Conservation (phyloP, 2,113 vertebrate species). For the Antidorcas marsupialis region DNA sequence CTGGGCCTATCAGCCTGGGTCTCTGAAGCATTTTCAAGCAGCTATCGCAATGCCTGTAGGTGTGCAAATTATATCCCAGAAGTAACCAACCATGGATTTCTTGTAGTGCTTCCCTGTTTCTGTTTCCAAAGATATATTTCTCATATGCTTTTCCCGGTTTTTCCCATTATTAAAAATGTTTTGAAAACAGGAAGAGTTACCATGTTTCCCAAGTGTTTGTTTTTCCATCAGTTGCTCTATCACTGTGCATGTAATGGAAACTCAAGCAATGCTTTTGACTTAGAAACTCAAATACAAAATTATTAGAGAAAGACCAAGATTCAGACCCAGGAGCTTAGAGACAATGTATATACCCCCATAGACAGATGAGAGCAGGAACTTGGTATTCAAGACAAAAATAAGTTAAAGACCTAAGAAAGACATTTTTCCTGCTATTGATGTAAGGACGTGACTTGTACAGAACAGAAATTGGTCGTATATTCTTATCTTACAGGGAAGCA, state of each 20-base stretch:
- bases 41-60: accelerated
- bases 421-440: background rate
- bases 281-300: background rate
- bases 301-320: background rate
- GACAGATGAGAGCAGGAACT: background rate
- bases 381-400: background rate
- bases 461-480: background rate
- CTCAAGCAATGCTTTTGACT: background rate
- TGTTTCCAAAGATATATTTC: background rate
- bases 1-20: too few species aligned
- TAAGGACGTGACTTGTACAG: background rate
- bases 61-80: background rate
- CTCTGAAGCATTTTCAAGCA: background rate
- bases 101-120: background rate
- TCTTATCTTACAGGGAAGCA: background rate
- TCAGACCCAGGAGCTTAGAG: background rate
- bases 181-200: background rate
- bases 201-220: background rate
- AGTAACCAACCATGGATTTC: background rate
- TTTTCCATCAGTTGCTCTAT: background rate
- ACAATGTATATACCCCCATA: accelerated
- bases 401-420: background rate
- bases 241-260: background rate
- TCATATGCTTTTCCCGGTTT: background rate
- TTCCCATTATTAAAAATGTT: background rate